Evolutionary conservation across 2,113 vertebrate species (phyloP), one percentile per base, ranked within the genome.

Genomic region (Onychorhynchus coronatus): DNA sequence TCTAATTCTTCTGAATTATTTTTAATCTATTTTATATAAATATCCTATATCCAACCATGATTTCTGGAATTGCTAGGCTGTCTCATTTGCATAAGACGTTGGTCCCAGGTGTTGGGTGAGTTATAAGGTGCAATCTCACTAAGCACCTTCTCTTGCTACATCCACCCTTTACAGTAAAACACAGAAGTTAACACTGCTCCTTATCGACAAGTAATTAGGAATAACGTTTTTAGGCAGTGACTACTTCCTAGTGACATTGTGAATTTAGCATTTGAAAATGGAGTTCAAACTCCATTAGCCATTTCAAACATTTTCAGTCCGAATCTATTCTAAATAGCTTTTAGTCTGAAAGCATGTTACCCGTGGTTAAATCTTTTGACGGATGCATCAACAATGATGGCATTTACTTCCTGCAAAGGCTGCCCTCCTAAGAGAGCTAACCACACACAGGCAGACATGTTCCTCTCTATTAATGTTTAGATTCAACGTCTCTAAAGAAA

Each of bases 371-470:
- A 59, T 15, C 79, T 88, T 71, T 1, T 84, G 85, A 83, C 2
- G 1, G 62, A 63, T 49, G 59, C 75, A 85, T 50, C 46, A 83
- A 49, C 80, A 50, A 47, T 22, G 4, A 58, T 30, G n/a, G 8
- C 13, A 84, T 77, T 70, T 80, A 86, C 85, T 92, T 97, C 88
- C 90, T 80, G 85, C 86, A 90, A 85, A 93, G 72, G 75, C 88
- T 10, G 4, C 30, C 42, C 59, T 93, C 79, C 33, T 5, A 37
- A 89, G 39, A 91, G 28, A 28, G 58, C 71, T 67, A 86, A 96
- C 88, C 72, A 2, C 91, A 83, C 46, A 11, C 0, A 0, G 33
- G 39, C 76, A 85, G 42, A 80, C 44, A 18, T 0, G 6, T 6
- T 88, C 33, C 28, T 78, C 8, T 47, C 20, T n/a, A 50, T 11